phyloP scores from a whole-genome alignment of 2,113 vertebrate genomes.

The Silurus meridionalis region DNA sequence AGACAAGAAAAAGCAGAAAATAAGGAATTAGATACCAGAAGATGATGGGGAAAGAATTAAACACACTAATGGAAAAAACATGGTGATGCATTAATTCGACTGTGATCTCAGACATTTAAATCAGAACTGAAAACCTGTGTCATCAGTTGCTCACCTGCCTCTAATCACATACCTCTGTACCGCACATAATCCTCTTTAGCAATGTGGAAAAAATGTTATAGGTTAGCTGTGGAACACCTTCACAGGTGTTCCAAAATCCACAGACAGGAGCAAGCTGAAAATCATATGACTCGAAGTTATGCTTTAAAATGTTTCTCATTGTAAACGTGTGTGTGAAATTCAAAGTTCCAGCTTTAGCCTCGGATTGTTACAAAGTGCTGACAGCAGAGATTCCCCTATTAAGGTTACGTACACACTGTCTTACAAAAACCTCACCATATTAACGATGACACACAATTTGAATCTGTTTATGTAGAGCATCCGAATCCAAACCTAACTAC shows the following conservation, averaged over 20 bases:
- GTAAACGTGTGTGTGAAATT: background rate
- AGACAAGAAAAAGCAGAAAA: constrained; percentile 42
- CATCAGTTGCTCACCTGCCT: background rate
- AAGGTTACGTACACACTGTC: background rate
- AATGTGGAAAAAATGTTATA: background rate
- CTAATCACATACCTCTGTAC: background rate
- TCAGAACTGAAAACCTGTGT: background rate
- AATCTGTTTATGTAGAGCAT: background rate
- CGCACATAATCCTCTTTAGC: background rate
- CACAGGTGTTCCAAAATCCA: background rate
- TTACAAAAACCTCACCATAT: background rate
- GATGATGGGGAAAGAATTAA: background rate
- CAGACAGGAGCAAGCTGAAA: background rate
- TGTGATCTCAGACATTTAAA: background rate
- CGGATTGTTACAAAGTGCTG: background rate
- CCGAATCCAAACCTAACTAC: background rate
- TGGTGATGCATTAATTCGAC: background rate
- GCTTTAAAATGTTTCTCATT: background rate
- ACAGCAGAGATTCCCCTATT: background rate
- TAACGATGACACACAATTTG: background rate
- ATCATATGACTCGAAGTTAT: background rate
- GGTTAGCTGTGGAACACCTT: background rate
- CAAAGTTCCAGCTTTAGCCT: background rate
- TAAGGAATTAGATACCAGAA: constrained; percentile 1
- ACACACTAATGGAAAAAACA: background rate